Percentiles rank a stretch among this genome's conserved stretches.
These are phyloP conservation scores for Peromyscus polionotus DNA, from an alignment of 2,113 vertebrate genomes.

Conservation along the genomic window DNA sequence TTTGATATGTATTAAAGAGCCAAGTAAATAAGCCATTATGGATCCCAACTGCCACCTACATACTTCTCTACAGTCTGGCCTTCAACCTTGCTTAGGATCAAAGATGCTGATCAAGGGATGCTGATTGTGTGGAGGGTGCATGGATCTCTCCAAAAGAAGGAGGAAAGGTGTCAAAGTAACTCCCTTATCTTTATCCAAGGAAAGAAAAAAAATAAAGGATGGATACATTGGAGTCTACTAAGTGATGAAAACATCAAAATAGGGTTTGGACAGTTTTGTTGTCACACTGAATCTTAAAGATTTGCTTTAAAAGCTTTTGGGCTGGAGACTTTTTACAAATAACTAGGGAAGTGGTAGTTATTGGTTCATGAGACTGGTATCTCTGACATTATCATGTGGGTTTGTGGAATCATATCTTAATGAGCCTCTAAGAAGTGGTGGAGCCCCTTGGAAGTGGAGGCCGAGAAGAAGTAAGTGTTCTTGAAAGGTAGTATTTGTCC, in stretches of 20 bases:
- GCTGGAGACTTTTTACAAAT: neutral
- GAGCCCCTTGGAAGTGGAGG: neutral
- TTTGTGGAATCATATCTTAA: neutral
- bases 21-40: constrained; percentile 5
- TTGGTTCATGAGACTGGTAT: neutral
- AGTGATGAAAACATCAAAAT: neutral
- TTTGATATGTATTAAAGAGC: neutral
- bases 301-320: neutral
- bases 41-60: neutral
- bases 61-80: neutral
- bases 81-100: neutral
- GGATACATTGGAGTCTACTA: neutral
- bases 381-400: neutral
- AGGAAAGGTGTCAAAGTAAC: neutral
- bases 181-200: neutral
- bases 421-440: neutral
- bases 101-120: neutral
- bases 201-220: constrained; percentile 24
- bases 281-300: neutral
- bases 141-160: neutral
- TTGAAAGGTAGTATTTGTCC: neutral
- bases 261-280: neutral
- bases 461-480: neutral
- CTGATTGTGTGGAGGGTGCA: neutral
- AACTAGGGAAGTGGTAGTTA: neutral